Conservation (phyloP, 92 coral and sea anemone species). For the Bergia puertoricense region DNA sequence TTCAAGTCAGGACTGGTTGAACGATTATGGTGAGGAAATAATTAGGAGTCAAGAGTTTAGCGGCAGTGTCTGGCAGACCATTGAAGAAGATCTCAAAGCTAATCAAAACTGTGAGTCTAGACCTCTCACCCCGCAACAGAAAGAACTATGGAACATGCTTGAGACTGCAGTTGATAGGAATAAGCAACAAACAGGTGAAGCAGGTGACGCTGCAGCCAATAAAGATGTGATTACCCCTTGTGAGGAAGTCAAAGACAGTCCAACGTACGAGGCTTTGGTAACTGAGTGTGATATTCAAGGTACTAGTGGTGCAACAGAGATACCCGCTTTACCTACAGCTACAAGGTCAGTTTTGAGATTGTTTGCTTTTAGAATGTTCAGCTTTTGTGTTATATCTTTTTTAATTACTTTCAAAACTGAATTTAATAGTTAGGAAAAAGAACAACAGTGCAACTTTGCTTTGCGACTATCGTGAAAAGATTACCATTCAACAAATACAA, state of each 20-base stretch:
- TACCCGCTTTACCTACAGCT: neutral
- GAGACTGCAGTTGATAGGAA: neutral
- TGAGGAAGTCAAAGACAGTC: slow-evolving; percentile 27
- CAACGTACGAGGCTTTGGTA: slow-evolving; percentile 15
- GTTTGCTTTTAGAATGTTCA: neutral
- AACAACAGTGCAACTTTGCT: too few species aligned
- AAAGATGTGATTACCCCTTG: neutral
- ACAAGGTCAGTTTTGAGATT: slow-evolving; percentile 13
- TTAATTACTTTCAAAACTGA: too few species aligned
- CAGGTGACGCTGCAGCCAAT: neutral
- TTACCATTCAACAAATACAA: too few species aligned
- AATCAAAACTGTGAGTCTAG: neutral
- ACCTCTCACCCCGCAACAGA: neutral
- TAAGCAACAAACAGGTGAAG: neutral
- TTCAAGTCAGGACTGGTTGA: slow-evolving; percentile 20
- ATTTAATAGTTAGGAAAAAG: too few species aligned
- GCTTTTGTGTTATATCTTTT: too few species aligned
- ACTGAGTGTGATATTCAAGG: slow-evolving; percentile 27
- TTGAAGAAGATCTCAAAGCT: slow-evolving; percentile 30
- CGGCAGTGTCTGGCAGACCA: slow-evolving; percentile 36
- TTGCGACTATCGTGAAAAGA: too few species aligned
- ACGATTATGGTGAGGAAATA: slow-evolving; percentile 13
- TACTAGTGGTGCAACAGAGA: neutral
- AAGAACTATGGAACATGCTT: neutral
- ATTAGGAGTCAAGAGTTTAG: slow-evolving; percentile 32